These are phyloP conservation scores for Bungarus multicinctus DNA, from an alignment of 2,113 vertebrate species.

Conservation along the genomic window DNA sequence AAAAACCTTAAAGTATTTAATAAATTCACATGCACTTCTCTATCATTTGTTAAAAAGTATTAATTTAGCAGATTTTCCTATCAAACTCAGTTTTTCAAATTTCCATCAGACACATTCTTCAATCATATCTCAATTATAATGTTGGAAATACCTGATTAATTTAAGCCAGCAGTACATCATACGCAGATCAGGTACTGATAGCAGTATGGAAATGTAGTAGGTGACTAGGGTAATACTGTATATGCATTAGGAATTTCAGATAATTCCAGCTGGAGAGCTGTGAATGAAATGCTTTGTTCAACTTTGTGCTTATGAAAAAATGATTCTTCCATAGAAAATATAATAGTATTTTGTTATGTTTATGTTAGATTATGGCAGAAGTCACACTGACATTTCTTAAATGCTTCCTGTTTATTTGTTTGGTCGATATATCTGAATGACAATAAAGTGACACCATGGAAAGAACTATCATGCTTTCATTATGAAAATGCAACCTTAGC, in stretches of 20 bases:
- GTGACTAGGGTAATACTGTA: not conserved
- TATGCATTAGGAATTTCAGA: not conserved
- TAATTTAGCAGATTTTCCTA: not conserved
- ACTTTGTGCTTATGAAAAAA: not conserved
- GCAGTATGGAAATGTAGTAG: not conserved
- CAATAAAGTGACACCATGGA: not conserved
- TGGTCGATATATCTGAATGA: not conserved
- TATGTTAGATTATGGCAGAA: not conserved
- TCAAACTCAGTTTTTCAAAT: not conserved
- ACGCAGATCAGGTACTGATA: not conserved
- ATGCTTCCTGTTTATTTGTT: not conserved
- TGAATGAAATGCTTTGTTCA: not conserved
- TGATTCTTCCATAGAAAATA: slow-evolving; percentile 5
- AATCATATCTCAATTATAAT: not conserved
- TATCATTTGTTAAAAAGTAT: not conserved
- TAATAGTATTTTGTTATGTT: slow-evolving; percentile 4
- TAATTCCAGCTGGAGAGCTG: not conserved
- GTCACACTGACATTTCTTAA: slow-evolving; percentile 19
- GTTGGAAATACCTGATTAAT: not conserved
- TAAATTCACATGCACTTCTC: not conserved
- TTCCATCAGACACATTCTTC: not conserved
- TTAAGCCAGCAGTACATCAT: not conserved
- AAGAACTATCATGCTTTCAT: not conserved
- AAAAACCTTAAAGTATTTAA: not conserved
- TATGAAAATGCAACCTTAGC: not conserved